These are phyloP conservation scores for Andinoacara biseriatus DNA, from an alignment of 2,113 vertebrate genomes.

Conservation along the genomic window DNA sequence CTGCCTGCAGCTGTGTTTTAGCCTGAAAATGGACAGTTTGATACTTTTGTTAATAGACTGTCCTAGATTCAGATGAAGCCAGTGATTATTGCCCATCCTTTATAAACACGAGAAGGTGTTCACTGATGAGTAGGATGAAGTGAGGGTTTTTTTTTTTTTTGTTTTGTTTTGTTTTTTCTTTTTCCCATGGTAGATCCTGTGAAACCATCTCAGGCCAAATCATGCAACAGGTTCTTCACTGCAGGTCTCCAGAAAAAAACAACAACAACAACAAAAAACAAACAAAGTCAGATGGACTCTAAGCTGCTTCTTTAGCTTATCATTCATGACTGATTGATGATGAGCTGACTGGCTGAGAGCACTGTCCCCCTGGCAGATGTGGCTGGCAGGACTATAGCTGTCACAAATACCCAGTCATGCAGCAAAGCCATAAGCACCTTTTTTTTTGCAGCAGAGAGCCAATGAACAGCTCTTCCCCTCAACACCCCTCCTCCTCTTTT, in stretches of 20 bases:
- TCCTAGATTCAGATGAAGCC: constrained; percentile 58
- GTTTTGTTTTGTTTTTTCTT: too few species aligned
- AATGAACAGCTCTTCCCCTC: constrained; percentile 66
- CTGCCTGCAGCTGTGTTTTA: constrained; percentile 53
- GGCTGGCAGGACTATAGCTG: constrained; percentile 73
- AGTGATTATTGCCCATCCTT: constrained; percentile 6
- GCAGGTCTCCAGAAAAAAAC: constrained; percentile 29
- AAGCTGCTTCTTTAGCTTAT: constrained; percentile 59
- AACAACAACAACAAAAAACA: too few species aligned
- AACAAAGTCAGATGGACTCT: constrained; percentile 32
- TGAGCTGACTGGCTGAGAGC: constrained; percentile 61
- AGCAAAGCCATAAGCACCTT: constrained; percentile 78
- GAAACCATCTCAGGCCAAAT: constrained; percentile 12
- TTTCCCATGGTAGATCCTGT: background rate
- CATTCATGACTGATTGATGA: constrained; percentile 73
- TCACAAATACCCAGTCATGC: constrained; percentile 84
- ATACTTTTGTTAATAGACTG: constrained; percentile 52
- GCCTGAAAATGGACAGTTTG: constrained; percentile 54
- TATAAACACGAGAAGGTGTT: constrained; percentile 16
- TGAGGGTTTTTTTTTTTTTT: background rate
- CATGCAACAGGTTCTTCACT: constrained; percentile 29
- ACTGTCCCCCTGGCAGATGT: constrained; percentile 73
- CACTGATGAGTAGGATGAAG: constrained; percentile 9
- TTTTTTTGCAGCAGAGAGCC: constrained; percentile 66
- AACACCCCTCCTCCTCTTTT: constrained; percentile 67